Conservation (phyloP, 2,888 invertebrate genomes). For the Selenia dentaria region DNA sequence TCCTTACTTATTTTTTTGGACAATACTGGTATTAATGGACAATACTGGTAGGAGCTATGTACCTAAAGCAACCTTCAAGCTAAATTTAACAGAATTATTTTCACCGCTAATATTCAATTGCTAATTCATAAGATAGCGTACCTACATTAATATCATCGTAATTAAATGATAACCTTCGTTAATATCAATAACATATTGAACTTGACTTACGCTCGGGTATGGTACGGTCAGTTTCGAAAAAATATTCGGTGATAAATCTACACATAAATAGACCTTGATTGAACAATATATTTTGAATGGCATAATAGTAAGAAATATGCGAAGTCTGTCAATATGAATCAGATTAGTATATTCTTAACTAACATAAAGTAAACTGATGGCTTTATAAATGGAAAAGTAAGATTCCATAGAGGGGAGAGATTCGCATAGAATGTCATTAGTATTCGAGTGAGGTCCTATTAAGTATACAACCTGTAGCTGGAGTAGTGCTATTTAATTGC, state of each 20-base stretch:
- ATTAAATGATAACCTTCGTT: constrained; percentile 48
- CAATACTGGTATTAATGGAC: too few relatives aligned
- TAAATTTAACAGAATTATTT: constrained; percentile 1
- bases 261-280: constrained; percentile 25
- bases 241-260: constrained; percentile 34
- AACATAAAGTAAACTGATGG: background rate
- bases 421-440: constrained; percentile 8
- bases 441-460: constrained; percentile 13
- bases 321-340: too few relatives aligned
- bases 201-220: constrained; percentile 43
- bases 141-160: constrained; percentile 39
- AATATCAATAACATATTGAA: constrained; percentile 49
- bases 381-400: background rate
- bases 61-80: too few relatives aligned
- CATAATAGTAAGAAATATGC: too few relatives aligned
- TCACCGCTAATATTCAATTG: background rate
- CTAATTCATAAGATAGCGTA: constrained; percentile 16
- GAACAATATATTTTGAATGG: constrained; percentile 5
- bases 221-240: too few relatives aligned
- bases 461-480: constrained; percentile 4
- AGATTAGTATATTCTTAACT: background rate
- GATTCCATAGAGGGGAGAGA: constrained; percentile 7
- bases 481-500: constrained; percentile 5
- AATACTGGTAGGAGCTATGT: too few relatives aligned
- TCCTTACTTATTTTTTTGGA: too few relatives aligned